phyloP scores from a whole-genome alignment of 1,140 invertebrate genomes.

The Ostrea edulis region DNA sequence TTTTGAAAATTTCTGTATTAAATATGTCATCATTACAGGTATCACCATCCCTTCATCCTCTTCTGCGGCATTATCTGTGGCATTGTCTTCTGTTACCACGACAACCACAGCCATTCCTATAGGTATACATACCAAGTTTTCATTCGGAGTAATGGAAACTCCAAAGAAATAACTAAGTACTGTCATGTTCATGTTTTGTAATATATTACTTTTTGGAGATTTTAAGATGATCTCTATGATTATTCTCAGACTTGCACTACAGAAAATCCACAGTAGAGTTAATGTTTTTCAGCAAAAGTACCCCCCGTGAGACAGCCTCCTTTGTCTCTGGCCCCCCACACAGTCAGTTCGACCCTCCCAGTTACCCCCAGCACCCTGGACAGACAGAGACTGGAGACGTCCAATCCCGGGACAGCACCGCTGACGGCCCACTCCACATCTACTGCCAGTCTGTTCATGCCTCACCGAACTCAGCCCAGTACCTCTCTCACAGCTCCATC shows the following conservation, averaged over 20 bases:
- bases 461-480: constrained; percentile 9
- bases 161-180: not conserved
- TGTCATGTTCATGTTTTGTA: not conserved
- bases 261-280: not conserved
- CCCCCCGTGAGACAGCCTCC: constrained; percentile 53
- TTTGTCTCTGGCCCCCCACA: constrained; percentile 33
- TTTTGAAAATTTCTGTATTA: not conserved
- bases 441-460: constrained; percentile 11
- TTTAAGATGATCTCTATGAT: not conserved
- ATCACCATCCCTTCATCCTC: constrained; percentile 34
- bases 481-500: not conserved
- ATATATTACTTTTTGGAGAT: not conserved
- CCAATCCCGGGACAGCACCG: constrained; percentile 23
- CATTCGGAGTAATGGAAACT: not conserved
- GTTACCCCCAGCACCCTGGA: constrained; percentile 40
- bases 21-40: not conserved
- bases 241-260: not conserved
- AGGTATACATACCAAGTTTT: constrained; percentile 7
- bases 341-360: not conserved
- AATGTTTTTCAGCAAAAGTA: constrained; percentile 47
- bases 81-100: constrained; percentile 37
- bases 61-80: not conserved
- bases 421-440: not conserved
- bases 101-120: constrained; percentile 45
- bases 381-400: constrained; percentile 28